Base-by-base conservation (phyloP, 1,140 invertebrate genomes). In the Diachasma alloeum region DNA sequence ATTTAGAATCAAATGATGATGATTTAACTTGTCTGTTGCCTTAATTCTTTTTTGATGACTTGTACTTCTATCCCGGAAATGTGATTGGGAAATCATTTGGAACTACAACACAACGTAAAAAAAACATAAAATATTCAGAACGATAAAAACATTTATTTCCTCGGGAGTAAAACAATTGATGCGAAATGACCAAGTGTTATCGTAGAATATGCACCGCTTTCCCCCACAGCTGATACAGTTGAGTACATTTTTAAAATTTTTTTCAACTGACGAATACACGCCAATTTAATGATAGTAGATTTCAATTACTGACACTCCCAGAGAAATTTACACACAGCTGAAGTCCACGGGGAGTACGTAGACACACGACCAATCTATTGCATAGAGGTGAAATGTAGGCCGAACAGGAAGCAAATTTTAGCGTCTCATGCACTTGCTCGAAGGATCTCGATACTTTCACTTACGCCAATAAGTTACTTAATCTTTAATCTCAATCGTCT, bases 321-420 rank as follows among this genome's bases (percentile, higher is more conserved):
- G 19, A 19, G 48, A 56, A 56, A 56, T 56, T 56, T 22, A 63
- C 31, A 53, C 69, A 48, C 19, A 72, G 44, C 11, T 48, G 9
- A 72, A 6, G 44, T 19, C 19, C n/a, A 66, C 0, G 46, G 19
- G 36, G 59, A 15, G n/a, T 24, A 22, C 48, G 37, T 17, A 17
- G 42, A 71, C 56, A 42, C 39, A 10, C 39, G 39, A 42, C 1
- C 66, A 78, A 71, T 70, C 26, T 37, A 39, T 48, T 77, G 59
- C 59, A 39, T n/a, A 75, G 59, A 77, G 6, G 78, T 75, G 78
- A 81, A 82, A 82, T 78, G 78, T 44, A 77, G 77, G 22, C 56
- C 31, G 63, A 83, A 42, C 81, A 83, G 81, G 82, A 84, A 85
- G 80, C 66, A 79, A 82, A 82, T 53, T 79, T 78, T 76, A 19